These are phyloP conservation scores for Cetoscarus ocellatus DNA, from an alignment of 2,797 vertebrate genomes.

Conservation along the genomic window DNA sequence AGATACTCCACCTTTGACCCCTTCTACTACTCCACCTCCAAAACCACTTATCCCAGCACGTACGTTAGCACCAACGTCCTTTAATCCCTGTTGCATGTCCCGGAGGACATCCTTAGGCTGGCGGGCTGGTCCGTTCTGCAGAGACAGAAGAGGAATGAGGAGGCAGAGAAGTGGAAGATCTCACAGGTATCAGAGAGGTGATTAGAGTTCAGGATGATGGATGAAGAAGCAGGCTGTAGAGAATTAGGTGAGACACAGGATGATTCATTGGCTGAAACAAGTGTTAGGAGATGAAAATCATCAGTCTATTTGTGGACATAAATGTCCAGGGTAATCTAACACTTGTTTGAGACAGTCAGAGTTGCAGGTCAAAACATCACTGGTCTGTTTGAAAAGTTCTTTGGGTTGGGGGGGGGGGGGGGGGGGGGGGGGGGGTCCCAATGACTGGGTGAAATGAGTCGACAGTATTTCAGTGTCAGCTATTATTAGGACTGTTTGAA, in stretches of 20 bases:
- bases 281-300: conserved; percentile 29
- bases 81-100: conserved; percentile 98
- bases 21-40: conserved; percentile 95
- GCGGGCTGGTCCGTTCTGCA: conserved; percentile 92
- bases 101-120: conserved; percentile 98
- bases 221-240: conserved; percentile 48
- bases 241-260: conserved; percentile 52
- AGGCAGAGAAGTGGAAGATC: conserved; percentile 55
- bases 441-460: no score
- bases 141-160: conserved; percentile 53
- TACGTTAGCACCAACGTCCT: conserved; percentile 95
- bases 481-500: no score
- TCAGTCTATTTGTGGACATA: conserved; percentile 49
- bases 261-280: conserved; percentile 46
- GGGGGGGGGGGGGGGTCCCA: no score
- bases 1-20: conserved; percentile 94
- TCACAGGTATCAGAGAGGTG: conserved; percentile 41
- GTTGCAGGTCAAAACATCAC: not conserved
- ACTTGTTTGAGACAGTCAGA: conserved; percentile 25
- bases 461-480: no score
- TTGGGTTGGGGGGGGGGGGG: no score
- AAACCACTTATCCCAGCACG: conserved; percentile 98
- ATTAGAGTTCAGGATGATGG: conserved; percentile 48
- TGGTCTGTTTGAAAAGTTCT: no score
- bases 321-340: conserved; percentile 31